Evolutionary conservation across 35 echinoderm and acorn worm species (phyloP).

Genomic region (Strongylocentrotus purpuratus): DNA sequence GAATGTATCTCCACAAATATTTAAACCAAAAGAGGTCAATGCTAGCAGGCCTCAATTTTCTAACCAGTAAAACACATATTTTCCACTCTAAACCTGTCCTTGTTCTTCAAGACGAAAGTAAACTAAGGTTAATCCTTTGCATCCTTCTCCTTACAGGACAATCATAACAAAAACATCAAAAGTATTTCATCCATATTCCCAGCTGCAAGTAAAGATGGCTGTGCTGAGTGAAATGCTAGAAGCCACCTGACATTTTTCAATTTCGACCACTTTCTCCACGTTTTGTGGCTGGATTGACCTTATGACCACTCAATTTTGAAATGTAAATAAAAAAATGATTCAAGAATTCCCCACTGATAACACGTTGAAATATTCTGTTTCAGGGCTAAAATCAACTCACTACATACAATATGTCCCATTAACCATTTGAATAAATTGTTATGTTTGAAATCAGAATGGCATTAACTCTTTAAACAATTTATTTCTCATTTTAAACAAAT

Average conservation of each 20-base stretch:
- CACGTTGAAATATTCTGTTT: neutral
- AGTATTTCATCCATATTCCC: neutral
- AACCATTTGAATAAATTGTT: neutral
- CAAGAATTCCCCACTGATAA: neutral
- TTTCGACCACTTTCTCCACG: neutral
- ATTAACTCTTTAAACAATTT: neutral
- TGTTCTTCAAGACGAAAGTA: neutral
- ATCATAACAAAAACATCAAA: neutral
- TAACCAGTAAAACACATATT: neutral
- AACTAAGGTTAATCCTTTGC: neutral
- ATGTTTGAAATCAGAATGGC: no score
- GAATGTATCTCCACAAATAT: no score
- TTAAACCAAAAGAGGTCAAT: neutral
- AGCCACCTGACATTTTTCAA: neutral
- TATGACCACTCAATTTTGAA: neutral
- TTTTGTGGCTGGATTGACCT: neutral
- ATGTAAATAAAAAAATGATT: neutral
- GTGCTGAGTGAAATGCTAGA: neutral
- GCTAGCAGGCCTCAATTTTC: neutral
- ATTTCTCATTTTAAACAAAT: neutral
- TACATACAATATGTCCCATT: neutral
- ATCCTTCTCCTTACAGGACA: neutral
- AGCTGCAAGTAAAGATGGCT: neutral
- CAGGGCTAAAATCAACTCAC: neutral
- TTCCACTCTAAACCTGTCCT: neutral